These are phyloP conservation scores for Anarhynchus alexandrinus DNA, from an alignment of 2,113 vertebrate genomes.

Conservation along the genomic window DNA sequence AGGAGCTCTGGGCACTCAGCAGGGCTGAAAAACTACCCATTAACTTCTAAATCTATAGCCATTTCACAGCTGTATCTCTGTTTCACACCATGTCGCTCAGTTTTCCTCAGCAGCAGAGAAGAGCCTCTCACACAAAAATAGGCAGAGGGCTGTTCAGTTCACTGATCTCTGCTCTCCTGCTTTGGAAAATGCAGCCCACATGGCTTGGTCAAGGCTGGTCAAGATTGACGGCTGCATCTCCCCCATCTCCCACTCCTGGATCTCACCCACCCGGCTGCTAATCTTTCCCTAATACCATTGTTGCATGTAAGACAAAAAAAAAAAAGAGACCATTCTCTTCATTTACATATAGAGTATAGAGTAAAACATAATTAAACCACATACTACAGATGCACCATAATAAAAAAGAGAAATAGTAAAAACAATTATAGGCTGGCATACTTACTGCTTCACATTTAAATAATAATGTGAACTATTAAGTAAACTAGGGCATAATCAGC, in stretches of 20 bases:
- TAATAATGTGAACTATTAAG: conserved; percentile 72
- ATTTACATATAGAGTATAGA: conserved; percentile 43
- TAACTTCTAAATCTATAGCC: conserved; percentile 16
- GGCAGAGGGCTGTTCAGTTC: not conserved
- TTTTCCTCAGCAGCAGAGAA: not conserved
- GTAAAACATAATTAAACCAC: conserved; percentile 62
- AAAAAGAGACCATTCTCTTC: not conserved
- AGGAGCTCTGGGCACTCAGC: not conserved
- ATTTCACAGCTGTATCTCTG: conserved; percentile 12
- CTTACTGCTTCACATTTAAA: conserved; percentile 67
- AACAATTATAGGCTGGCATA: conserved; percentile 61
- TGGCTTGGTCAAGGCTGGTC: not conserved
- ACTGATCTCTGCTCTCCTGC: not conserved
- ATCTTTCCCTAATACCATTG: not conserved
- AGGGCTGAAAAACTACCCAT: conserved; percentile 2
- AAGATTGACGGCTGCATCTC: not conserved
- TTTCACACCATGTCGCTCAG: not conserved
- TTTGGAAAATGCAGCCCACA: not conserved
- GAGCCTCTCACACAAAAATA: not conserved
- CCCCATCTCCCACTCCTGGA: not conserved
- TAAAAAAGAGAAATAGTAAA: conserved; percentile 58
- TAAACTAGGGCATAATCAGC: conserved; percentile 68
- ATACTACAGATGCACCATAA: conserved; percentile 44
- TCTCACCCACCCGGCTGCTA: not conserved
- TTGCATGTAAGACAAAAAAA: not conserved